Conservation (phyloP, 2,797 vertebrate genomes). For the Dallia pectoralis region DNA sequence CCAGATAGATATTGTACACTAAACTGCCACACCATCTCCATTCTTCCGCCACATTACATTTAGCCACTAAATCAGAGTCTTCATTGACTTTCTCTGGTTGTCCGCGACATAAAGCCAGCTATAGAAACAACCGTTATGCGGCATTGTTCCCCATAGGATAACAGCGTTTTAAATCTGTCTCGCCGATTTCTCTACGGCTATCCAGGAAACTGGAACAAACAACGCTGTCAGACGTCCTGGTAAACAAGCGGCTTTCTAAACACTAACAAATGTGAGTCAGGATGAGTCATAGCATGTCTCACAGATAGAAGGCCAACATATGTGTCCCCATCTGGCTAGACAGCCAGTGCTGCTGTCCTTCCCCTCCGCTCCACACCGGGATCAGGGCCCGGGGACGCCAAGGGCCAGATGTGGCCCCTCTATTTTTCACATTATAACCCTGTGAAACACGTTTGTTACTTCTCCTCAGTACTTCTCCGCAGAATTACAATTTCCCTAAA, state of each 20-base stretch:
- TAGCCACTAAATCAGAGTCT: background rate
- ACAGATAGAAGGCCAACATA: conserved; percentile 51
- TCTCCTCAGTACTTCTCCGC: background rate
- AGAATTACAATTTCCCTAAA: conserved; percentile 1
- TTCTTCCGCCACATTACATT: background rate
- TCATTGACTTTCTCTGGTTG: background rate
- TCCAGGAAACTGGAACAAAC: background rate
- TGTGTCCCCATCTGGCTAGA: conserved; percentile 53
- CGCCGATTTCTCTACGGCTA: background rate
- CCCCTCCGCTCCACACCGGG: background rate
- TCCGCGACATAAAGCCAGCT: background rate
- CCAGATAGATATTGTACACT: background rate
- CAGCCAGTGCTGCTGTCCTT: background rate
- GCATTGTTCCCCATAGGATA: background rate
- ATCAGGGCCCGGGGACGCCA: conserved; percentile 20
- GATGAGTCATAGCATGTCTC: conserved; percentile 23
- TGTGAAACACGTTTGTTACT: background rate
- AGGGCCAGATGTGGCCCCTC: conserved; percentile 41
- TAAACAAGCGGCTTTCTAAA: conserved; percentile 1
- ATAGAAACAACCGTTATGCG: background rate
- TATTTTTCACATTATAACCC: background rate
- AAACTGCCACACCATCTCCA: too few relatives aligned
- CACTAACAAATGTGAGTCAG: conserved; percentile 33
- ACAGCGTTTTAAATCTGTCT: background rate
- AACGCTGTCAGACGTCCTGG: background rate